Evolutionary conservation across 2,888 invertebrate species (phyloP), one percentile per base, ranked within the genome.

Genomic region (Epiblema foenella): DNA sequence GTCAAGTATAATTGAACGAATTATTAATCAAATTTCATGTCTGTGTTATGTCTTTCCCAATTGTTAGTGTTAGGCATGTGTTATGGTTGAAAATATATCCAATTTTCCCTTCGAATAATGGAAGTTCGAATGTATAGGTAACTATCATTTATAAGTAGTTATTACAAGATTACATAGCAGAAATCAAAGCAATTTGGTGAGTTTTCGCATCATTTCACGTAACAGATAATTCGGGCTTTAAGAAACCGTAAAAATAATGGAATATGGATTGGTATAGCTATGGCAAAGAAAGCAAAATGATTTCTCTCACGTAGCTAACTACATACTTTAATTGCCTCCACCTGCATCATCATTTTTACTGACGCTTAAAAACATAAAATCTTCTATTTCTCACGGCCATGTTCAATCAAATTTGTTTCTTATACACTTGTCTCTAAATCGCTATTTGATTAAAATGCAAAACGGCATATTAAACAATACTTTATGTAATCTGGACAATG

Each of bases 231-330:
- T n/a, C 37, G 2, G 51, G 46, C 49, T 66, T 59, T 60, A 66
- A 59, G 24, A 51, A 70, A 49, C 54, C 56, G 65, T 66, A 70
- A 60, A 66, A 70, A 49, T 70, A 70, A 70, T 70, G 56, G 46
- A 70, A 59, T 65, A 58, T 42, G 54, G 59, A 68, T 51, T 68
- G 39, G 58, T 54, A 54, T 54, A 37, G n/a, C 37, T 54, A 64
- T 57, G 29, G 51, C 66, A 66, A 70, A 60, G 65, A 70, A 70
- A 70, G 66, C 37, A 59, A 70, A 66, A 56, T 42, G 46, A 46
- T 66, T 70, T 66, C 70, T 60, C 70, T 70, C 70, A 66, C 66
- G 70, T 70, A 59, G 46, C n/a, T n/a, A 33, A 33, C 33, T 33
- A 33, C 33, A 8, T 33, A 37, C 18, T 0, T 54, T 70, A 70